phyloP scores from a whole-genome alignment of 2,888 invertebrate genomes.

The Chymomyza fuscimana region DNA sequence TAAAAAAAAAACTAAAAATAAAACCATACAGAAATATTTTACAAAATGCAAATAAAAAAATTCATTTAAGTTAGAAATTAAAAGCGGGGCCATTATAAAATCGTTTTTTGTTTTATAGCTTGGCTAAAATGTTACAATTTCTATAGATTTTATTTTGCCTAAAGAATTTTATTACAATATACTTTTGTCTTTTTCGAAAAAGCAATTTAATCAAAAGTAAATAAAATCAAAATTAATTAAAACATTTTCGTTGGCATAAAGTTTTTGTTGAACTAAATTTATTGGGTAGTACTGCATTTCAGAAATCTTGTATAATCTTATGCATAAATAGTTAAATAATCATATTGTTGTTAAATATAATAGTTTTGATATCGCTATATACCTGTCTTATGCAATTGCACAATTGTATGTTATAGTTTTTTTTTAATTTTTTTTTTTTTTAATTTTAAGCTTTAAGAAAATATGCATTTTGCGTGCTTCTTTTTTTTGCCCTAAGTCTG shows the following conservation, averaged over 20 bases:
- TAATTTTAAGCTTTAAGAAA: constrained; percentile 45
- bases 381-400: constrained; percentile 45
- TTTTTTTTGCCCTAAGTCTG: constrained; percentile 30
- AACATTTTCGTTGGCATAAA: constrained; percentile 75
- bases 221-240: constrained; percentile 73
- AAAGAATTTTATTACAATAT: constrained; percentile 30
- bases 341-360: constrained; percentile 25
- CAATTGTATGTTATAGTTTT: constrained; percentile 25
- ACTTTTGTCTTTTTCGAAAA: constrained; percentile 54
- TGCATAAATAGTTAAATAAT: constrained; percentile 38
- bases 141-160: constrained; percentile 48
- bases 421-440: constrained; percentile 17
- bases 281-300: constrained; percentile 81
- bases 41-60: constrained; percentile 62
- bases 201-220: constrained; percentile 69
- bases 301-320: constrained; percentile 67
- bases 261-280: constrained; percentile 81
- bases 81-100: constrained; percentile 73
- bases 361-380: constrained; percentile 51
- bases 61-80: constrained; percentile 48
- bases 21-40: constrained; percentile 36
- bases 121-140: constrained; percentile 63
- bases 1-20: constrained; percentile 22
- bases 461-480: constrained; percentile 37
- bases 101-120: constrained; percentile 69